Evolutionary conservation across 2,797 vertebrate genomes (phyloP), one percentile per base, ranked within the genome.

Genomic region (Hephaestus fuliginosus): DNA sequence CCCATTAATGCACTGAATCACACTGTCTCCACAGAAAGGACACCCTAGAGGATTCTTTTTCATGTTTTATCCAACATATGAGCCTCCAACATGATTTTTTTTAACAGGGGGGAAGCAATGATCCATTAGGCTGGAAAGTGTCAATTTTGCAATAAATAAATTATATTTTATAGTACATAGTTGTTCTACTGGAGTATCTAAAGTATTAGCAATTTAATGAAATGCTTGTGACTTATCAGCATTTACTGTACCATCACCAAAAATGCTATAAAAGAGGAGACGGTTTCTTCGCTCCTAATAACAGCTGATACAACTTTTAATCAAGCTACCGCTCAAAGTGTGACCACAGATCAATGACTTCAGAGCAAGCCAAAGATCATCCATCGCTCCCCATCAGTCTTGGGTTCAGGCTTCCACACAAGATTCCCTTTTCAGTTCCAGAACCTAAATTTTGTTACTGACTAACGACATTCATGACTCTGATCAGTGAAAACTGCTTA

Each of bases 271-370:
- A 39, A 69, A 65, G 15, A 36, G 0, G 41, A 43, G 61, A 62
- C 55, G 8, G 28, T 61, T 64, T 64, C 58, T 63, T 66, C 43
- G 13, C n/a, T 49, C 36, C 55, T 62, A 13, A 51, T 30, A 55
- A 10, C n/a, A 62, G 43, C 46, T 53, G 28, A 13, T 30, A 51
- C 61, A 55, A 53, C 28, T 43, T 65, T 79, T 55, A 70, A 62
- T 78, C 36, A 49, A 78, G 28, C 13, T 53, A 30, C 12, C 10
- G 3, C 33, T 66, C 61, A 55, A 55, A 48, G 55, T 81, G 33
- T 43, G 41, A 60, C 44, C 53, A 67, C 41, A 28, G 78, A 69
- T 74, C 64, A 57, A 63, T 63, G 41, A 56, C 43, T 30, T 7
- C 62, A 71, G 62, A 48, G 3, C 22, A n/a, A 43, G 13, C 30